Evolutionary conservation across 2,113 vertebrate genomes (phyloP).

Genomic region (Psittacara wagleri): DNA sequence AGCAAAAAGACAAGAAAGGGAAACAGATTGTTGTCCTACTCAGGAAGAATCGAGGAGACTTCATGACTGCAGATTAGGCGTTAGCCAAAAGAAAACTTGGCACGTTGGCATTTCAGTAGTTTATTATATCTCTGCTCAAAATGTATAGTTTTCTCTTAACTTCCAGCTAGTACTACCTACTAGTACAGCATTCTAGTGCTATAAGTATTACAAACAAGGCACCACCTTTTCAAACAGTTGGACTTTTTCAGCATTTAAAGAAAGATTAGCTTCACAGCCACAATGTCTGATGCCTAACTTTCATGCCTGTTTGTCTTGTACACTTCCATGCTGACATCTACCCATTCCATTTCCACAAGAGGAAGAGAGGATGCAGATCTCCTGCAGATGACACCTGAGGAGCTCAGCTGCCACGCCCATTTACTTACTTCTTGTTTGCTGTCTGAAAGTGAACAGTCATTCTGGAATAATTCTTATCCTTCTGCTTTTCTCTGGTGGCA

Average conservation of each 20-base stretch:
- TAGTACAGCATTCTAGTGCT: neutral
- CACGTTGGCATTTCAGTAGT: neutral
- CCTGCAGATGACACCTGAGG: neutral
- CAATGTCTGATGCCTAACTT: neutral
- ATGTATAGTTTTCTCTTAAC: neutral
- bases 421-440: constrained; percentile 77
- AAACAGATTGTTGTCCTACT: neutral
- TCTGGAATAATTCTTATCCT: constrained; percentile 79
- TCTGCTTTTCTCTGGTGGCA: constrained; percentile 77
- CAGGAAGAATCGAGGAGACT: neutral
- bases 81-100: neutral
- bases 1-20: neutral
- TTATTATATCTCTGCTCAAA: neutral
- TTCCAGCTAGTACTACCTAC: neutral
- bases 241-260: neutral
- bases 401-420: neutral
- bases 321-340: neutral
- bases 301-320: neutral
- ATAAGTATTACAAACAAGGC: neutral
- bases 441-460: constrained; percentile 87
- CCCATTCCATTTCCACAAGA: neutral
- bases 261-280: neutral
- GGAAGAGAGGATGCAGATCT: neutral
- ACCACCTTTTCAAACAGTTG: neutral
- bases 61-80: neutral